Evolutionary conservation across 2,888 invertebrate species (phyloP).

Genomic region (Teinopalpus imperialis): DNA sequence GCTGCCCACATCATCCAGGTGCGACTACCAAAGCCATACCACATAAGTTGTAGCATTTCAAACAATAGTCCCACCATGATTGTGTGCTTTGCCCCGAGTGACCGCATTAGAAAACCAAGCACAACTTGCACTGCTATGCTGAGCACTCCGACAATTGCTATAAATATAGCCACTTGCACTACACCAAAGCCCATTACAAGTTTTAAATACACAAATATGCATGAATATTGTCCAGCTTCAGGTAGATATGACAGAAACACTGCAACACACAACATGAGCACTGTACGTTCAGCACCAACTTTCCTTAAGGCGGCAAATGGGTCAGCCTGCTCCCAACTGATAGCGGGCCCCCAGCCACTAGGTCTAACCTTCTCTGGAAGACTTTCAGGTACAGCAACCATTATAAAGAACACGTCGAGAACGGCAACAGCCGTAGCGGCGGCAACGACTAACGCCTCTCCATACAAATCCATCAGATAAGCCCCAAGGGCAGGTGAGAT

Average conservation of each 20-base stretch:
- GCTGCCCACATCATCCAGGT: conserved; percentile 99
- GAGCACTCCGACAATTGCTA: conserved; percentile 97
- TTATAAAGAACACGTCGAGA: conserved; percentile 98
- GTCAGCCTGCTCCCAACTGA: conserved; percentile 99
- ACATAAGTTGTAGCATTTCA: conserved; percentile 98
- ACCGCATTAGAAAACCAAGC: conserved; percentile 90
- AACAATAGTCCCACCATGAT: conserved; percentile 98
- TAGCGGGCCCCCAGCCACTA: conserved; percentile 91
- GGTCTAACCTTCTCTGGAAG: conserved; percentile 94
- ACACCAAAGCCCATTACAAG: conserved; percentile 98
- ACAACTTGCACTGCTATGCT: conserved; percentile 97
- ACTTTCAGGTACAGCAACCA: conserved; percentile 99
- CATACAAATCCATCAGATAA: conserved; percentile 92
- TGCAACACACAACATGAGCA: conserved; percentile 97
- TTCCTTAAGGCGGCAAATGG: conserved; percentile 96
- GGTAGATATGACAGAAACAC: conserved; percentile 99
- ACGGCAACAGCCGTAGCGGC: conserved; percentile 97
- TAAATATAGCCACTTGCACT: conserved; percentile 97
- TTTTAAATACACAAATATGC: conserved; percentile 99
- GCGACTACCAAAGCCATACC: conserved; percentile 98
- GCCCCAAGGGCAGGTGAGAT: conserved; percentile 98
- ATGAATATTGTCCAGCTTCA: conserved; percentile 99
- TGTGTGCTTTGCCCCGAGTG: conserved; percentile 96
- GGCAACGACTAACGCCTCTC: conserved; percentile 93
- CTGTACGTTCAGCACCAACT: conserved; percentile 97